Evolutionary conservation across 2,797 vertebrate genomes (phyloP), one percentile per base, ranked within the genome.

Genomic region (Mallotus villosus): DNA sequence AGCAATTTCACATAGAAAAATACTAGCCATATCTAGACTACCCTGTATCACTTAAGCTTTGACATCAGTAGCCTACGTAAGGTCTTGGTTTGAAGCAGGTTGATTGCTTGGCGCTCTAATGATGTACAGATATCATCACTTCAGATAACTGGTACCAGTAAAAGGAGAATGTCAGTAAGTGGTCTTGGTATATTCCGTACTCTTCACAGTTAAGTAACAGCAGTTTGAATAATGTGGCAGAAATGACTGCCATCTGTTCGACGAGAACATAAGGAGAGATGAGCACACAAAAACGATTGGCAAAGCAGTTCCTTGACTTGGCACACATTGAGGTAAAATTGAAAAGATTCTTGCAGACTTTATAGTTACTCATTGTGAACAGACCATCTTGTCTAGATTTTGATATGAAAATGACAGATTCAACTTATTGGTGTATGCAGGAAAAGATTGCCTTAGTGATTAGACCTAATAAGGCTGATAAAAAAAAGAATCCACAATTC

Each of bases 331-430:
- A 77, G 77, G 53, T 73, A 34, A 57, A 60, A 75, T 74, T 27
- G 21, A 14, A 41, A 41, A 72, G 83, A 77, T 87, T 77, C 76
- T 89, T 87, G 61, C 87, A 89, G 89, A 90, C 80, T 46, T 46
- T 46, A 68, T 22, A 9, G 9, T 88, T 88, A 83, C 87, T 88
- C 77, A 74, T 81, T 85, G 72, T 78, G 74, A 79, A 83, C 16
- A 51, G 41, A 63, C 22, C 55, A 60, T 22, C 7, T 49, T 53
- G n/a, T 51, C 32, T 21, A 34, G 63, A 65, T 41, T 41, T 49
- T 2, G 16, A 37, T 55, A 21, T 24, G n/a, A 25, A 29, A 71
- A 55, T 37, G 32, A 65, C 34, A 7, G 24, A 59, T 29, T 58
- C 37, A 37, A 24, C 9, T 32, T 66, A 57, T 67, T 51, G 27